Evolutionary conservation across 2,797 vertebrate genomes (phyloP), one percentile per base, ranked within the genome.

Genomic region (Acanthopagrus latus): DNA sequence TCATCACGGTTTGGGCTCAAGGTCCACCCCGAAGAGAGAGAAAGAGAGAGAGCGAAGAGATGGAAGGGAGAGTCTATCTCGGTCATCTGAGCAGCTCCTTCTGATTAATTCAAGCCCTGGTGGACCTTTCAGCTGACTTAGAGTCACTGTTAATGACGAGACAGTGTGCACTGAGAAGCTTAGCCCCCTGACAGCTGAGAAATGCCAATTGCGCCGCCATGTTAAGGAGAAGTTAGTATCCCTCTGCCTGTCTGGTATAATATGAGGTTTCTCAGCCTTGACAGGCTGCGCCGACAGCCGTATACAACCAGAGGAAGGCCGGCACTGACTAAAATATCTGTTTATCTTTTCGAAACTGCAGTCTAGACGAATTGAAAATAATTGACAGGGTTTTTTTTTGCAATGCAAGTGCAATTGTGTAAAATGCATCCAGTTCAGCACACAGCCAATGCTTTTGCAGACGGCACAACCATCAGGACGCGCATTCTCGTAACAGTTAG

Each of bases 211-310:
- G 43, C 51, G 7, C 2, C 3, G 25, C 23, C 18, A 43, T 5
- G 8, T 70, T 78, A n/a, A 8, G 50, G 51, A 59, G 50, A 73
- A 56, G 68, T 65, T 80, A 68, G 20, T 71, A 8, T 66, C n/a
- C 50, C 11, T 52, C 56, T 57, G 44, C n/a, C 38, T 48, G 55
- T 52, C 33, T 33, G 33, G 33, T 76, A 54, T 76, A 54, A 66
- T 88, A 66, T 70, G 25, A 62, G 50, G 76, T 84, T 74, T 64
- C 58, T 81, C 58, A 46, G 50, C 13, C 33, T 60, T 72, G 64
- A 59, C 74, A 51, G 33, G 21, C 33, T 64, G 47, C 38, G 29
- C 16, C 4, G 7, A 63, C 29, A 0, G 12, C 7, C 2, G n/a
- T 21, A 18, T 59, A 29, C 48, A 58, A 52, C n/a, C 71, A 68